These are phyloP conservation scores for Bombus fervidus DNA, from an alignment of 1,140 invertebrate genomes.

Conservation along the genomic window DNA sequence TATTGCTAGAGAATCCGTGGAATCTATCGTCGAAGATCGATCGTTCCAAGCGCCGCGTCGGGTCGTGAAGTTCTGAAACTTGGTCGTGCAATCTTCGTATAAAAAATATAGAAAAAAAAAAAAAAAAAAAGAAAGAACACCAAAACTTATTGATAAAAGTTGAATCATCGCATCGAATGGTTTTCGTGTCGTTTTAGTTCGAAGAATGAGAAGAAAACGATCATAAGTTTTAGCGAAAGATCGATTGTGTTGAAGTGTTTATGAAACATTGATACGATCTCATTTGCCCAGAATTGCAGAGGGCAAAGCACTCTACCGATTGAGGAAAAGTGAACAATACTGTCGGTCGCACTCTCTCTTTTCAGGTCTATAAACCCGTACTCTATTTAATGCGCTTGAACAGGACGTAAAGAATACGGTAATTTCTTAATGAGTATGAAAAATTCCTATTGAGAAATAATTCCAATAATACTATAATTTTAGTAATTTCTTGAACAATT, in stretches of 20 bases:
- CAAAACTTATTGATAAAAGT: neutral
- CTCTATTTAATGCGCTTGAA: constrained; percentile 19
- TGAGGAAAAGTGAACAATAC: constrained; percentile 31
- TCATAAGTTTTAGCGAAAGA: neutral
- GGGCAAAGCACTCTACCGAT: neutral
- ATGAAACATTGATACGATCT: neutral
- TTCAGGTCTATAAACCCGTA: neutral
- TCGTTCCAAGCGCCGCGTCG: neutral
- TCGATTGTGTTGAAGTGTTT: constrained; percentile 30
- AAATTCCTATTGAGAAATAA: too few species aligned
- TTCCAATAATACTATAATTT: neutral
- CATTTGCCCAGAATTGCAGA: neutral
- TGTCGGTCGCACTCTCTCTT: neutral
- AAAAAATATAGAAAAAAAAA: neutral
- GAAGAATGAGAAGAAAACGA: neutral
- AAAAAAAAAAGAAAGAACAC: neutral
- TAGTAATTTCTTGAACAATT: too few species aligned
- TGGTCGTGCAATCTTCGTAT: too few species aligned
- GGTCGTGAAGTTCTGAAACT: neutral
- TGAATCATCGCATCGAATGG: neutral
- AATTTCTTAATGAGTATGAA: neutral
- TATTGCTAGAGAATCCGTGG: neutral
- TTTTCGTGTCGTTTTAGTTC: neutral
- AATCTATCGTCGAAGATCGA: neutral
- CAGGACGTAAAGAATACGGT: constrained; percentile 34